Evolutionary conservation across 2,888 invertebrate genomes (phyloP), one percentile per base, ranked within the genome.

Genomic region (Leucophenga maculata): DNA sequence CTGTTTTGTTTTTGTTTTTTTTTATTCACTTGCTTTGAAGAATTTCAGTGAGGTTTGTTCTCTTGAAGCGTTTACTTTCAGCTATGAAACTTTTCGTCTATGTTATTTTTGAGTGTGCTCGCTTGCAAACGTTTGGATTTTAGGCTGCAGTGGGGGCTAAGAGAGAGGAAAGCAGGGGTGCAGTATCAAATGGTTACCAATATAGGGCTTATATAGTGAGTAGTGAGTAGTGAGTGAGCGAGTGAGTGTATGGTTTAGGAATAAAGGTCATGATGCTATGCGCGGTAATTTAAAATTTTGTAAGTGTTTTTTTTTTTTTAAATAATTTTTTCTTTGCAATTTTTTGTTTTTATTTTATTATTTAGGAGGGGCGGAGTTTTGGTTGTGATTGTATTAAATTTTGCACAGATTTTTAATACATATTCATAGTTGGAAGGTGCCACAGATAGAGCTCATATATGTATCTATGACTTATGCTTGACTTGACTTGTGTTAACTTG

Each of bases 11-110:
- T 62, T 48, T 46, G n/a, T n/a, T n/a, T n/a, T n/a, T n/a, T n/a
- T n/a, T n/a, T n/a, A n/a, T n/a, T n/a, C n/a, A n/a, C n/a, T n/a
- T n/a, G 20, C 62, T 70, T 76, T 75, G 85, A 86, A 86, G 86
- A 86, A 86, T 86, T 86, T 86, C 86, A 79, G 86, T 86, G 86
- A 86, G 86, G 86, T 82, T 81, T 79, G 59, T 62, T 54, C 20
- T 55, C 18, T 78, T 76, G 79, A 82, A 84, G 84, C 78, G 82
- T 83, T 80, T 74, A 18, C 66, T 70, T 67, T 62, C n/a, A 18
- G n/a, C 16, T 50, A 50, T 50, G 50, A 50, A 50, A 50, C n/a
- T 50, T 18, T 16, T 16, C 50, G 18, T 13, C 18, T 50, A 50
- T 50, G 6, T 50, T 13, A 50, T 6, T 50, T 6, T 50, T 39